Evolutionary conservation across 1,140 invertebrate species (phyloP).

Genomic region (Leucophenga varia): DNA sequence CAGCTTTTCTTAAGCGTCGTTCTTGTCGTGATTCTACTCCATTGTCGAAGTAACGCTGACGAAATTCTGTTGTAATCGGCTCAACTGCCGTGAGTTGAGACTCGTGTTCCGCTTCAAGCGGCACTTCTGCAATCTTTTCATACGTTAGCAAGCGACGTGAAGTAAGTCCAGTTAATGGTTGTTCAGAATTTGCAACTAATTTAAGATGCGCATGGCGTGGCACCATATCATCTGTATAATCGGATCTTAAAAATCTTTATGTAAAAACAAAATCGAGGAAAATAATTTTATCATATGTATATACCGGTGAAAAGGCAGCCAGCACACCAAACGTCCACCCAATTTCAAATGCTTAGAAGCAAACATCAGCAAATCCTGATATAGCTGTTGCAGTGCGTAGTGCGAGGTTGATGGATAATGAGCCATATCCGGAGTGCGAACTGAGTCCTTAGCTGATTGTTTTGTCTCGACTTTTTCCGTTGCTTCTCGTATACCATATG

Average conservation of each 20-base stretch:
- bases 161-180: conserved; percentile 75
- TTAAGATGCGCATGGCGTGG: conserved; percentile 78
- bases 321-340: conserved; percentile 82
- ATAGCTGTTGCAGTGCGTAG: conserved; percentile 80
- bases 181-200: conserved; percentile 83
- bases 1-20: conserved; percentile 45
- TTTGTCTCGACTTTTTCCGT: conserved; percentile 80
- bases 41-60: conserved; percentile 64
- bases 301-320: conserved; percentile 86
- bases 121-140: conserved; percentile 69
- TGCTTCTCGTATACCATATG: conserved; percentile 92
- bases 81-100: background rate
- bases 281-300: too few species aligned
- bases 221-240: conserved; percentile 73
- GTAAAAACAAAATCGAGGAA: conserved; percentile 34
- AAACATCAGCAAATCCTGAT: conserved; percentile 81
- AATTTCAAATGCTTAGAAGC: conserved; percentile 74
- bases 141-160: conserved; percentile 83
- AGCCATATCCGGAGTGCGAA: conserved; percentile 29
- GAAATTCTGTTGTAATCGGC: conserved; percentile 25
- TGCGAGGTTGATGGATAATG: conserved; percentile 79
- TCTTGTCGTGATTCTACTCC: conserved; percentile 66
- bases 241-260: too few species aligned
- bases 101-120: background rate
- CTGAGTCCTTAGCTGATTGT: conserved; percentile 59